Base-by-base conservation (phyloP, 1,140 invertebrate genomes). In the Drosophila rufa region DNA sequence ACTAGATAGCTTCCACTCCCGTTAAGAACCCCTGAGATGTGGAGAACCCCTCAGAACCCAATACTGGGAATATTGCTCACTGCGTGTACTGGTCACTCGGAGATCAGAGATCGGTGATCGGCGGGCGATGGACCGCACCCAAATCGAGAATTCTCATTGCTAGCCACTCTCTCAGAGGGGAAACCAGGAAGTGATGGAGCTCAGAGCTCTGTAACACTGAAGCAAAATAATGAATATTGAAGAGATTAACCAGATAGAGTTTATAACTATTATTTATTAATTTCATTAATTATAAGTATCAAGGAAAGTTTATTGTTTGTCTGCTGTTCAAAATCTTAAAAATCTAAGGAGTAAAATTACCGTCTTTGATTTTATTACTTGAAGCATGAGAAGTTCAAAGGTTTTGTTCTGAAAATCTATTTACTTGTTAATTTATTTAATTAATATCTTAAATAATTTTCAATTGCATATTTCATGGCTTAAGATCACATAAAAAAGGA, bases 141-240 rank as follows among this genome's bases (percentile, higher is more conserved):
- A 85, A 70, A 81, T 85, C 50, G 45, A 80, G 74, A 78, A 69
- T 62, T 80, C 61, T 60, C 65, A 70, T 65, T 48, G 57, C 53
- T 43, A 67, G 57, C 57, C 59, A 68, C 53, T 77, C 15, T 59
- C 57, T 17, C 19, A 4, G 45, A 4, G 45, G 47, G 36, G 12
- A 27, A 57, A 85, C 82, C 82, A 86, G 82, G 82, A 85, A 85
- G 66, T 85, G 14, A 9, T 17, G 57, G 60, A 22, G 33, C 17
- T 55, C 7, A 36, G 17, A 53, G 30, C 30, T 53, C 12, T 55
- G 7, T 9, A 7, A 14, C 51, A 55, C 51, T 15, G 33, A 9
- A 22, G 22, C 1, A 55, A 55, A 53, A 33, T 17, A 17, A 19
- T 6, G 19, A 1, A 36, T 19, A 36, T 8, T 36, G 7, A 1